Conservation (phyloP, 2,113 vertebrate genomes). For the Mormoops blainvillei region DNA sequence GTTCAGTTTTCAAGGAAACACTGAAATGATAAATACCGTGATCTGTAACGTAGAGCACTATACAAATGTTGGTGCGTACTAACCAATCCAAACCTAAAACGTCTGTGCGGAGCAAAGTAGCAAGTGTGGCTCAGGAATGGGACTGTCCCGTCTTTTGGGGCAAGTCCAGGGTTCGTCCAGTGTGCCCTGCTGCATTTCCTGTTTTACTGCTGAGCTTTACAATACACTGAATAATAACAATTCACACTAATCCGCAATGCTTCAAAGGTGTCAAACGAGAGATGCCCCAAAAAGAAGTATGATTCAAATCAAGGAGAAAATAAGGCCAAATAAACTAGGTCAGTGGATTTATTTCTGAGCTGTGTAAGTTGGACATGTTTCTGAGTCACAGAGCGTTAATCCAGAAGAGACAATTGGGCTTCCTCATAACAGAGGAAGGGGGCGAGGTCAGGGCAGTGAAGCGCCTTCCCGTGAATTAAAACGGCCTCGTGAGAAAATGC, state of each 20-base stretch:
- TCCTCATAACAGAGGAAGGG: background rate
- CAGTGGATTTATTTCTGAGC: constrained; percentile 30
- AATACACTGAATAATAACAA: background rate
- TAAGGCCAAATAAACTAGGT: constrained; percentile 40
- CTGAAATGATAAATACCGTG: background rate
- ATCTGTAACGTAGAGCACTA: fast-evolving
- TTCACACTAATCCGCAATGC: background rate
- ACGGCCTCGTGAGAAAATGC: background rate
- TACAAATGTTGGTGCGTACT: background rate
- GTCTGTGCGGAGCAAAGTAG: background rate
- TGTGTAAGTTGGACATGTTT: background rate
- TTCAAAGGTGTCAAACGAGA: background rate
- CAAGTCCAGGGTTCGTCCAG: background rate
- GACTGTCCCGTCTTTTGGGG: background rate
- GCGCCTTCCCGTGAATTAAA: background rate
- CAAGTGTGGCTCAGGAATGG: background rate
- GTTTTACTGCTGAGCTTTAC: background rate
- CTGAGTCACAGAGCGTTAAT: background rate
- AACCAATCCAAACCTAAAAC: background rate
- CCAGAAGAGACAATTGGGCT: background rate
- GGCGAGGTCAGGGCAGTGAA: background rate
- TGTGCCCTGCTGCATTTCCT: background rate
- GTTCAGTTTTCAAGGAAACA: background rate
- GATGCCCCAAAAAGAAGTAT: background rate
- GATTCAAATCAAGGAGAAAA: background rate